phyloP scores from a whole-genome alignment of 2,888 invertebrate species.

The Brachylomia viminalis region DNA sequence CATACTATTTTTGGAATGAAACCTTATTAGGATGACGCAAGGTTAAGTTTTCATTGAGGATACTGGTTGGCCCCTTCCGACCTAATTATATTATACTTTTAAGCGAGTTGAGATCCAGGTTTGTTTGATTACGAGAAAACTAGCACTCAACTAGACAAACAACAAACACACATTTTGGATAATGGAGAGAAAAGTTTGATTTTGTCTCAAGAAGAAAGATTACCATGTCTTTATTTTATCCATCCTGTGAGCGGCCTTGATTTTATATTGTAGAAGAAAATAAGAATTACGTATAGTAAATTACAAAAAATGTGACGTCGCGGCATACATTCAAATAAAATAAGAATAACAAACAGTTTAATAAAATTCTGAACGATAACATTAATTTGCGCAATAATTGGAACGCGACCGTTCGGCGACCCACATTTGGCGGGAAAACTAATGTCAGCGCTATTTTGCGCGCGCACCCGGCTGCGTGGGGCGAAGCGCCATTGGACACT shows the following conservation, averaged over 20 bases:
- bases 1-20: constrained; percentile 32
- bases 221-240: constrained; percentile 28
- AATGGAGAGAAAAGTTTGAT: too few relatives aligned
- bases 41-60: constrained; percentile 37
- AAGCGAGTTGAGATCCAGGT: constrained; percentile 17
- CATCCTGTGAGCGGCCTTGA: neutral
- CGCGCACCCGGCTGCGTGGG: constrained; percentile 73
- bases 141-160: neutral
- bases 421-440: constrained; percentile 82
- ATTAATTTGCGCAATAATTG: constrained; percentile 70
- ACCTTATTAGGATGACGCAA: constrained; percentile 26
- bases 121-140: constrained; percentile 12
- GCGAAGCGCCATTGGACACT: constrained; percentile 72
- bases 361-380: constrained; percentile 62
- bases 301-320: constrained; percentile 80
- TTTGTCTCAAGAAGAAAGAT: neutral
- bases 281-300: constrained; percentile 26
- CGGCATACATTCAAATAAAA: constrained; percentile 43
- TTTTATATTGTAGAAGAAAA: neutral
- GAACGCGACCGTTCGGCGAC: constrained; percentile 73
- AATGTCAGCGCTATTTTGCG: constrained; percentile 84
- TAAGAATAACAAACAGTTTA: constrained; percentile 55
- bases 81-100: constrained; percentile 47
- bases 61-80: constrained; percentile 37
- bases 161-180: neutral